Base-by-base conservation (phyloP, 2,113 vertebrate species). In the Colaptes auratus region DNA sequence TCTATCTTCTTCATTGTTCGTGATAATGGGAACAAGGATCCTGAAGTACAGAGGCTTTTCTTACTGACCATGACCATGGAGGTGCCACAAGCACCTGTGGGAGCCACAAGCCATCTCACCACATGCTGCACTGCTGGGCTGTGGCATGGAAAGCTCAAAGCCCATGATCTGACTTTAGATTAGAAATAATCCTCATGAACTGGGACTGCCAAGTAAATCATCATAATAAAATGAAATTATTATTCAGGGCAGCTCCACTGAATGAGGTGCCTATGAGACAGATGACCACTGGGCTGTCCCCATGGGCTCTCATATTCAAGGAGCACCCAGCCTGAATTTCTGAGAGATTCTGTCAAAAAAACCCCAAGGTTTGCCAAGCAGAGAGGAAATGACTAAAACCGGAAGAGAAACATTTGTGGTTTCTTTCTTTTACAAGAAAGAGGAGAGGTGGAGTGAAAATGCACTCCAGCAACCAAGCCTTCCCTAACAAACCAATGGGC, bases 341-440 rank as follows among this genome's bases (percentile, higher is more conserved):
- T 72, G 53, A 86, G 63, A 94, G 46, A 44, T 19, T 6, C 48
- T 84, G 58, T 71, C 46, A 72, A 76, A 92, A 80, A 88, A 71
- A 4, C 36, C 36, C 10, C 30, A 86, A 70, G 42, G 21, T 39
- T 67, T 89, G 64, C 44, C 33, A 53, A 74, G 20, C 33, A 18
- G 56, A 93, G 78, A 93, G 96, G 97, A 98, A 98, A 76, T 90
- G 23, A 90, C 66, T 75, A 75, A 88, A 95, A 94, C 53, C 71
- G 93, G 97, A 97, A 97, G 97, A 96, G 93, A 86, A 94, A 73
- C 55, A 44, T 80, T 74, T 89, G 94, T 67, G 89, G 97, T 97
- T 96, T 94, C 74, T 75, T 44, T 42, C 21, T 95, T 73, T 28
- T 28, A 82, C 39, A 35, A 63, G 48, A 42, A 39, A 25, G 33